These are phyloP conservation scores for Leptodactylus fallax DNA, from an alignment of 2,797 vertebrate genomes.

Conservation along the genomic window DNA sequence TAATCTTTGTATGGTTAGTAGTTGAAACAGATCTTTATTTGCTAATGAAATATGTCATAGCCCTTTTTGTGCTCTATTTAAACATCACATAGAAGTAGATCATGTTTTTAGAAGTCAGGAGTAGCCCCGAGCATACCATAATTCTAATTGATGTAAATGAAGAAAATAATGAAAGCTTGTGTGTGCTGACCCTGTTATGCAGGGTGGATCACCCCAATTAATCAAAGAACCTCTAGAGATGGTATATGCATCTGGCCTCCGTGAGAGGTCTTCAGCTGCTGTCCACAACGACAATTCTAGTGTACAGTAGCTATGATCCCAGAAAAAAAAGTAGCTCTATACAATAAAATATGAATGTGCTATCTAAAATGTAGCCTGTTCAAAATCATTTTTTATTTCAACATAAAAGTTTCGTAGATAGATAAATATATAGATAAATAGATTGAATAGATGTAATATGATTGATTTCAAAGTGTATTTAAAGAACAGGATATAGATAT, in stretches of 20 bases:
- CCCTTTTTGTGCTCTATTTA: constrained; percentile 80
- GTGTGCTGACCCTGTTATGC: constrained; percentile 89
- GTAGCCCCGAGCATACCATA: constrained; percentile 78
- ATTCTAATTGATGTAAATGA: constrained; percentile 94
- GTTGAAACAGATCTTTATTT: constrained; percentile 81
- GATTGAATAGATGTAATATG: too few species aligned
- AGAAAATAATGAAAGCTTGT: constrained; percentile 82
- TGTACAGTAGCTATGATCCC: constrained; percentile 61
- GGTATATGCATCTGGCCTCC: constrained; percentile 85
- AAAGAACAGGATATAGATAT: too few species aligned
- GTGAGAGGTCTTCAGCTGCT: constrained; percentile 75
- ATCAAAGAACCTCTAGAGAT: constrained; percentile 89
- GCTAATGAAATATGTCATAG: constrained; percentile 85
- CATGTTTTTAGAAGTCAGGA: constrained; percentile 76
- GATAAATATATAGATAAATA: too few species aligned
- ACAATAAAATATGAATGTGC: too few species aligned
- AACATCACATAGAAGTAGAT: constrained; percentile 75
- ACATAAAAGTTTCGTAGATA: too few species aligned
- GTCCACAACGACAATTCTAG: constrained; percentile 68
- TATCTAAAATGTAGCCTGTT: too few species aligned
- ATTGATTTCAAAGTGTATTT: too few species aligned
- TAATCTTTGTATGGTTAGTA: constrained; percentile 71
- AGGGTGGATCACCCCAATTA: constrained; percentile 91
- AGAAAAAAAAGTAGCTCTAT: too few species aligned
- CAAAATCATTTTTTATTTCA: too few species aligned